These are phyloP conservation scores for Aricia agestis DNA, from an alignment of 1,140 invertebrate species.

Conservation along the genomic window DNA sequence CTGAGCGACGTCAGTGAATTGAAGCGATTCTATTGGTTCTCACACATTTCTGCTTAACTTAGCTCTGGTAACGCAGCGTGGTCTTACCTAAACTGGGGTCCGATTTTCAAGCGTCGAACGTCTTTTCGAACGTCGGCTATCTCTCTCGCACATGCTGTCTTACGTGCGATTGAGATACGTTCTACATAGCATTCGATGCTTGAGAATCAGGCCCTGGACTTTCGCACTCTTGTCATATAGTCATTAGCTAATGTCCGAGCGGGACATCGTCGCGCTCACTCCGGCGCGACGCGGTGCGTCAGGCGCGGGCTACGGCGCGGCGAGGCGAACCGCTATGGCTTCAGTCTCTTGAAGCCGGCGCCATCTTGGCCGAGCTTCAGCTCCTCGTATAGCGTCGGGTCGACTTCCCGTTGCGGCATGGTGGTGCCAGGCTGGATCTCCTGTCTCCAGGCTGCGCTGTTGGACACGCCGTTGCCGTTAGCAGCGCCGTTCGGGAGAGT, in stretches of 20 bases:
- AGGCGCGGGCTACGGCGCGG: slow-evolving; percentile 44
- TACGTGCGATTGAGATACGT: no score
- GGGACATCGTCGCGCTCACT: slow-evolving; percentile 38
- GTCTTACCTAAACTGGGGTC: no score
- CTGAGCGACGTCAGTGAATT: no score
- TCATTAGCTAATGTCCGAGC: slow-evolving; percentile 20
- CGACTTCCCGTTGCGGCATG: slow-evolving; percentile 76
- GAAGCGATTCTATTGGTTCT: no score
- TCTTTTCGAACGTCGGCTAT: no score
- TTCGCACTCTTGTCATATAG: background rate
- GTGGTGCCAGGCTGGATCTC: slow-evolving; percentile 68
- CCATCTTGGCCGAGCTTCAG: slow-evolving; percentile 86
- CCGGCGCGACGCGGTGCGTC: slow-evolving; percentile 61
- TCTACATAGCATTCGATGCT: no score
- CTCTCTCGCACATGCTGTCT: no score
- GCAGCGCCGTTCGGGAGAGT: slow-evolving; percentile 51
- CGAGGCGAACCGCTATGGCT: slow-evolving; percentile 75
- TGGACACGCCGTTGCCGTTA: slow-evolving; percentile 54
- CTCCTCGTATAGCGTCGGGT: slow-evolving; percentile 86
- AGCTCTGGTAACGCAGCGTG: no score
- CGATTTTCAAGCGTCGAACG: no score
- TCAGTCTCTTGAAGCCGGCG: slow-evolving; percentile 85
- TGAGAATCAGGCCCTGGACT: background rate
- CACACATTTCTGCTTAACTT: no score
- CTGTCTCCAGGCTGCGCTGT: slow-evolving; percentile 73